Evolutionary conservation across 2,888 invertebrate species (phyloP), one percentile per base, ranked within the genome.

Genomic region (Vannuccia rotundouncinata): DNA sequence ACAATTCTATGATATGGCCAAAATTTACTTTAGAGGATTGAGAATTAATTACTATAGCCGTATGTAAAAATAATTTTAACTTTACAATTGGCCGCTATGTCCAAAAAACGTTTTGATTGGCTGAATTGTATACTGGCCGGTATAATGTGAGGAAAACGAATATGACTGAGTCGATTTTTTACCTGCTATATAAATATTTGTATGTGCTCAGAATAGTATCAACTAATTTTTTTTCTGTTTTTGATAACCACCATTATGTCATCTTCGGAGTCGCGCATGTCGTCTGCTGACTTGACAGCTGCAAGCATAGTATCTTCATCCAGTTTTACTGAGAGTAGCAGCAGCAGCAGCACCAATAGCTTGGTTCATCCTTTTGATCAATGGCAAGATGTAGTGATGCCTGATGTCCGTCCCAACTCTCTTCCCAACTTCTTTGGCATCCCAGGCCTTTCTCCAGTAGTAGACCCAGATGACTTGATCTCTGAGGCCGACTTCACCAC

Each of bases 361-460:
- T n/a, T 66, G 66, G 66, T 66, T 22, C 66, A 66, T 66, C 66
- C 66, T 66, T n/a, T 66, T 66, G 66, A 17, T 66, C 66, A n/a
- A 66, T 66, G 66, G 66, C 66, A 66, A 22, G 66, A 66, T 66
- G 66, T 66, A 66, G 66, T 66, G 66, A 66, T 66, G 66, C 66
- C 66, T 66, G 22, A 66, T 66, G 66, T 27, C 22, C 66, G 66
- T 66, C 66, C 5, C 66, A 66, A 66, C 5, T 27, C 66, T 66
- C 66, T 66, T 66, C 22, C 22, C 66, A 27, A 66, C 25, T 66
- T 66, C 66, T 66, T 66, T 22, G 66, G 66, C 66, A 66, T 66
- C 25, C 66, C 66, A 22, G 66, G 66, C 66, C 66, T 66, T 22
- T 66, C 66, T 66, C 66, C 66, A 2, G 5, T 66, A 22, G 66